A percentile compares a stretch with the other conserved stretches of the same genome.
phyloP scores from a whole-genome alignment of 92 coral and sea anemone genomes.

The Parazoanthus swiftii region DNA sequence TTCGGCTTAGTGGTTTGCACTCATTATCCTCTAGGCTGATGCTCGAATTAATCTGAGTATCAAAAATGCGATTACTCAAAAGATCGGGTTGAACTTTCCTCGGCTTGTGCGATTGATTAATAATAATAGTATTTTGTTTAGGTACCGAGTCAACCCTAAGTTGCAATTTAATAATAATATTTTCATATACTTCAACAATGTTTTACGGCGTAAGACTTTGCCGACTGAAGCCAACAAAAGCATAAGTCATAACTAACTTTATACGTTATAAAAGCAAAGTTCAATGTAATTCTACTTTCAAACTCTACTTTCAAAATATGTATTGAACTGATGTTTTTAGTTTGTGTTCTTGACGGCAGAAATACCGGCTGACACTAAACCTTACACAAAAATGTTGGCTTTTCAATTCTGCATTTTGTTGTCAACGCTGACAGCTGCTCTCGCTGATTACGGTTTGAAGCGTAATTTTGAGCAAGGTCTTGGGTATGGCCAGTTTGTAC shows the following conservation, averaged over 20 bases:
- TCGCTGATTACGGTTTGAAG: background rate
- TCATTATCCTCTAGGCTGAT: no score
- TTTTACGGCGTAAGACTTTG: background rate
- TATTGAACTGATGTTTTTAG: background rate
- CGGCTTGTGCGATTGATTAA: no score
- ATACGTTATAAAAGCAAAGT: background rate
- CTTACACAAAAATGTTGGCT: background rate
- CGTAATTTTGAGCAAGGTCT: background rate
- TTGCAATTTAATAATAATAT: no score
- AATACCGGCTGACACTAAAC: background rate
- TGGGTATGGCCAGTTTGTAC: slow-evolving; percentile 9
- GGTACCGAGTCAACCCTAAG: no score
- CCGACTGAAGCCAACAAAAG: background rate
- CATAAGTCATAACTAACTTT: background rate
- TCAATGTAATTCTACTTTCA: background rate
- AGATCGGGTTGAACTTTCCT: no score
- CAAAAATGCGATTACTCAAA: no score
- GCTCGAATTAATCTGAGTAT: no score
- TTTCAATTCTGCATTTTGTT: background rate
- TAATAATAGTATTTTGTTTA: no score
- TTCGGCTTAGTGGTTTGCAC: no score
- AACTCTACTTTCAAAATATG: no score
- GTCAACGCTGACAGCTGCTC: background rate
- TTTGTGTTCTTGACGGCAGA: background rate
- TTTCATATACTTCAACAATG: background rate